phyloP scores from a whole-genome alignment of 2,888 invertebrate genomes.

The Steinernema hermaphroditum region DNA sequence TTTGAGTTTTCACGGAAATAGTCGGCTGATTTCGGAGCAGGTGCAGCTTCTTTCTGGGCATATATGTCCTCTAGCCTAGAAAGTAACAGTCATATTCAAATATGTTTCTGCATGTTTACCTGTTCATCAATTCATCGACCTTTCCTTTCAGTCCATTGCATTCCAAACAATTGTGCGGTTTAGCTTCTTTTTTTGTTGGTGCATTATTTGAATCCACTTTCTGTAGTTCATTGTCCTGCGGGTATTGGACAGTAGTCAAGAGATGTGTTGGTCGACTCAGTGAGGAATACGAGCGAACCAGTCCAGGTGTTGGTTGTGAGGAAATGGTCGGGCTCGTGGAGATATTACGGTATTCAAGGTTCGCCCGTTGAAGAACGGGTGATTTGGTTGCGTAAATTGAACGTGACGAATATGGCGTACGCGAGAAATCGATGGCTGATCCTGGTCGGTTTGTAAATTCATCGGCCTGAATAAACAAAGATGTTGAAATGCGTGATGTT shows the following conservation, averaged over 20 bases:
- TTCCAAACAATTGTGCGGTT: conserved; percentile 13
- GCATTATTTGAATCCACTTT: background rate
- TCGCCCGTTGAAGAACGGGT: conserved; percentile 6
- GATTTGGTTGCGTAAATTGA: conserved; percentile 20
- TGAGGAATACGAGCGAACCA: background rate
- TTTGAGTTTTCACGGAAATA: conserved; percentile 27
- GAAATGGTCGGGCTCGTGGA: background rate
- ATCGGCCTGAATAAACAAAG: background rate
- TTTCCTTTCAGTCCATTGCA: conserved; percentile 19
- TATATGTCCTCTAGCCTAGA: conserved; percentile 7
- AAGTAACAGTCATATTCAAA: background rate
- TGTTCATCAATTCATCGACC: conserved; percentile 16
- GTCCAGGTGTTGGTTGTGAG: background rate
- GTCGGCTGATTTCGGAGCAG: conserved; percentile 10
- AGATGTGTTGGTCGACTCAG: background rate
- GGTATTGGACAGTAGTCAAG: background rate
- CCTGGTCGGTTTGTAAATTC: background rate
- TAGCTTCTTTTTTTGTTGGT: background rate
- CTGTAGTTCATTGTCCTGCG: background rate
- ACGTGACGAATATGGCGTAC: conserved; percentile 10
- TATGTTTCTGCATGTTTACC: too few species aligned
- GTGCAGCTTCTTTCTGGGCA: background rate
- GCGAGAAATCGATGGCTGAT: conserved; percentile 25
- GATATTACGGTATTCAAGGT: conserved; percentile 10
- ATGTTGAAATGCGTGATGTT: too few species aligned